Conservation (phyloP, 92 coral and sea anemone genomes). For the Anthopleura xanthogrammica region DNA sequence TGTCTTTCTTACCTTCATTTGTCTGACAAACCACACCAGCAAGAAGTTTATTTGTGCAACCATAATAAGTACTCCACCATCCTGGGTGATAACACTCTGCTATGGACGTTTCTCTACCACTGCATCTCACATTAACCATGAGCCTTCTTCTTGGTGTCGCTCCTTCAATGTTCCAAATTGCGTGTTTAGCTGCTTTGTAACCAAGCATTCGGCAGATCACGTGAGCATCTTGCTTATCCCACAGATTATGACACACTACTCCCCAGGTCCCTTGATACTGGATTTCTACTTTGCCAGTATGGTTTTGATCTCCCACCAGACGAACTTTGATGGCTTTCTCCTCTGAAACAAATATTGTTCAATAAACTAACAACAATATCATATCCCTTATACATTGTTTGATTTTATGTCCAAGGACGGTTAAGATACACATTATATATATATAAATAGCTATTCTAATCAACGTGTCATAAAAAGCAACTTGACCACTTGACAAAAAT, state of each 20-base stretch:
- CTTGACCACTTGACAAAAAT: too few species aligned
- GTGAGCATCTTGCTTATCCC: not conserved
- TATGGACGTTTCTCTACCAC: slow-evolving; percentile 3
- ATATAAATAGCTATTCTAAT: too few species aligned
- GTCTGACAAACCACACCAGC: not conserved
- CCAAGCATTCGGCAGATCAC: slow-evolving; percentile 13
- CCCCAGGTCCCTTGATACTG: not conserved
- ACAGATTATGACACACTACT: too few species aligned
- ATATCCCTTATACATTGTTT: not conserved
- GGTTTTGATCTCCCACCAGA: not conserved
- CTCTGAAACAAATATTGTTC: not conserved
- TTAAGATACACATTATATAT: too few species aligned
- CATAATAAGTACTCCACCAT: not conserved
- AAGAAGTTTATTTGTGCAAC: not conserved
- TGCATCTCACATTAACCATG: not conserved
- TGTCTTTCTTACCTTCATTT: not conserved
- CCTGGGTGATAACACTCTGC: not conserved
- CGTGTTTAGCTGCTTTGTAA: not conserved
- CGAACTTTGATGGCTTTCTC: slow-evolving; percentile 11
- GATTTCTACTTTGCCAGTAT: slow-evolving; percentile 4
- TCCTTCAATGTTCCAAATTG: not conserved
- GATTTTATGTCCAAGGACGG: too few species aligned
- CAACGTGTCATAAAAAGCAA: too few species aligned
- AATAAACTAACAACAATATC: not conserved
- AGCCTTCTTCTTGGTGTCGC: not conserved